Evolutionary conservation across 2,113 vertebrate species (phyloP).

Genomic region (Limnothrissa miodon): DNA sequence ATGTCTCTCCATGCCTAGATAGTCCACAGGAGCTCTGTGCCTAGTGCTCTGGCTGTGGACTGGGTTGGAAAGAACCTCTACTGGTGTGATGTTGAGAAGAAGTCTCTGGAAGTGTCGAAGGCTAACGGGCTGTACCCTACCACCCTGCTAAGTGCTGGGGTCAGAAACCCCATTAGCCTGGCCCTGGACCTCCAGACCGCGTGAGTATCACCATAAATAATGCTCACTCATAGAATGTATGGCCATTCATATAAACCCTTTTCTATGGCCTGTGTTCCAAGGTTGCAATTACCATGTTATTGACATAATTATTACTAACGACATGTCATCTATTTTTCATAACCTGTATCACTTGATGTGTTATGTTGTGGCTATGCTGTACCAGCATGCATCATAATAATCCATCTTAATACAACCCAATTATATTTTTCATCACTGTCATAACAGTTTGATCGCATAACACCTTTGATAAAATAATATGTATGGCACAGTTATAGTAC

Average conservation of each 20-base stretch:
- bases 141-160: slow-evolving; percentile 75
- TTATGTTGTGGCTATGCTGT: neutral
- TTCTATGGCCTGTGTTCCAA: neutral
- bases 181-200: slow-evolving; percentile 78
- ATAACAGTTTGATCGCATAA: neutral
- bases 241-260: too few species aligned
- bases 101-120: slow-evolving; percentile 86
- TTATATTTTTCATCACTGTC: neutral
- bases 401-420: neutral
- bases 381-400: neutral
- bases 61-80: slow-evolving; percentile 91
- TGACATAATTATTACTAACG: neutral
- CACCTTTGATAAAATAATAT: neutral
- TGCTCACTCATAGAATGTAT: neutral
- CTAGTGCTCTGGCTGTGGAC: slow-evolving; percentile 83
- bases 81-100: slow-evolving; percentile 84
- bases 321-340: neutral
- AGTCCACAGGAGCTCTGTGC: slow-evolving; percentile 83
- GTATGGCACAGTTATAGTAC: neutral
- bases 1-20: slow-evolving; percentile 61
- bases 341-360: neutral
- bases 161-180: slow-evolving; percentile 80
- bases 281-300: neutral
- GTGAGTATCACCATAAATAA: slow-evolving; percentile 59
- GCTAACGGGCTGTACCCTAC: slow-evolving; percentile 84